Base-by-base conservation (phyloP, 2,888 invertebrate species). In the Drosophila gaucha region DNA sequence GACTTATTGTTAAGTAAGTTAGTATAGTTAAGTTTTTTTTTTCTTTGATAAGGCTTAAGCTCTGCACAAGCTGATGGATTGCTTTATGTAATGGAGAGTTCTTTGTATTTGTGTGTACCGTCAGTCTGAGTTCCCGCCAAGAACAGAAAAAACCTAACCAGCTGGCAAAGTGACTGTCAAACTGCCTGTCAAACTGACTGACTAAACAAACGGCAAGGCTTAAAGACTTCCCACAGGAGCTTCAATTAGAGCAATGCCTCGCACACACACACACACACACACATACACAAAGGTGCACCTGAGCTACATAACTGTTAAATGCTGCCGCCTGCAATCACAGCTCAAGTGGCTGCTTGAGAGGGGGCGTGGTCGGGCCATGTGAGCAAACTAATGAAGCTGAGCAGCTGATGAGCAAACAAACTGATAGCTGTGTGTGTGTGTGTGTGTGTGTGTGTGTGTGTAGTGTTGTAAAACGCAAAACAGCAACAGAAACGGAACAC, bases 401-500 rank as follows among this genome's bases (percentile, higher is more conserved):
- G 62, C 58, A 73, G 74, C 74, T 78, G 75, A 78, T 74, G 64
- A 52, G 64, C 55, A 74, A 74, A 78, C 78, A 69, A 74, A 74
- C 64, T 68, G 75, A 78, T 10, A 59, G 28, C 44, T 18, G 44
- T 26, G 26, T 56, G 39, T 33, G 54, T 52, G 43, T 51, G 54
- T 36, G 49, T 60, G n/a, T 56, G 6, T 18, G 22, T 9, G 36
- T 33, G 36, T 33, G 12, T 67, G 52, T 51, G 55, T 54, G 58
- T 35, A 75, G 72, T 72, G 58, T 59, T 72, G 65, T 47, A 51
- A 28, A 74, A 60, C 74, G 59, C 26, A 14, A n/a, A n/a, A 46
- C 43, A 60, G 33, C 33, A 20, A n/a, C n/a, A n/a, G n/a, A n/a
- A n/a, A n/a, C n/a, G n/a, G n/a, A n/a, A n/a, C n/a, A n/a, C n/a